Base-by-base conservation (phyloP, 1,140 invertebrate species). In the Druon quercuslanigerum region DNA sequence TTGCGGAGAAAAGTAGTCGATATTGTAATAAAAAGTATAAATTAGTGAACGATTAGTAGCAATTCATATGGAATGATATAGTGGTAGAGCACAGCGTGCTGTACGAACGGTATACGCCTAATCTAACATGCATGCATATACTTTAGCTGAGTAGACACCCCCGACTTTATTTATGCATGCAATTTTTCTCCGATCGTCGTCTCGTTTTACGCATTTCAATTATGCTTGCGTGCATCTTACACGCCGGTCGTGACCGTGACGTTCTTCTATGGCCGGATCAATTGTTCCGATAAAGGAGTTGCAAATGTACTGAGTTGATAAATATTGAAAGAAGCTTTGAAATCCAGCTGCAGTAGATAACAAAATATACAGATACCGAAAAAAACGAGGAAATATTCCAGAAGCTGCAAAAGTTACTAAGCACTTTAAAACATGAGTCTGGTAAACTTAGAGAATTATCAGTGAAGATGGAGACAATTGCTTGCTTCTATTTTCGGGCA, bases 131-230 rank as follows among this genome's bases (percentile, higher is more conserved):
- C 60, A 66, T 66, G 60, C 20, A 66, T 66, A 66, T 66, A 40
- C 33, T 33, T 66, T 66, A 66, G 33, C 25, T 66, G 25, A 66
- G 60, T 40, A 40, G 25, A 66, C 60, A 66, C 60, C 60, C 60
- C 60, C 25, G 60, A 66, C 60, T 66, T 40, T 66, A 66, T 66
- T 66, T 66, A 66, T 66, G 60, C 60, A 66, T 66, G 60, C 60
- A 66, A 20, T 66, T 66, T 66, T 66, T 66, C 57, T 66, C 60
- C 20, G 20, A 33, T 60, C 25, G 60, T 66, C 60, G 60, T 66
- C 60, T 66, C 60, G 60, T 66, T 66, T 66, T 66, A 66, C 60
- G 60, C 60, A 66, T 66, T 66, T 66, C 60, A 66, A 66, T 66
- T 66, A 66, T 66, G 60, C 60, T 66, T 66, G 60, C 60, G 60